Evolutionary conservation across 2,888 invertebrate genomes (phyloP), one percentile per base, ranked within the genome.

Genomic region (Calliopum simillimum): DNA sequence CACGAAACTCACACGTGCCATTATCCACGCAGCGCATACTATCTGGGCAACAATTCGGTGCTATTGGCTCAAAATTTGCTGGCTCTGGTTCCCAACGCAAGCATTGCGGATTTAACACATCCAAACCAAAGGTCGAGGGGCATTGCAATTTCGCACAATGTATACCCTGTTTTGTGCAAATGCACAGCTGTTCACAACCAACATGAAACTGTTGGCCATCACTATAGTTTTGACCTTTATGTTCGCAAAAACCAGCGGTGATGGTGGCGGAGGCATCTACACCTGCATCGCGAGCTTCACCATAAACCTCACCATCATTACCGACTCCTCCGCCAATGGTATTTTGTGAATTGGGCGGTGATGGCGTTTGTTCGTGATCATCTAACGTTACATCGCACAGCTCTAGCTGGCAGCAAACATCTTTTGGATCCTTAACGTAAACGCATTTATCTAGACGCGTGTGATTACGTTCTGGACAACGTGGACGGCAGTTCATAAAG

Each of bases 71-170:
- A 74, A 92, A 92, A 79, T 91, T 87, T 0, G 91, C 89, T 0
- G 94, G 94, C 23, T 91, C 91, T 0, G 94, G 92, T 72, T 95
- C 95, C 96, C 96, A 96, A 75, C 92, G 90, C 11, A 96, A 88
- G 80, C 96, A 97, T 72, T 92, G 90, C 1, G 95, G 93, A 79
- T 95, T 94, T 58, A 95, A 86, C 8, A 95, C 90, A 80, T 96
- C 95, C n/a, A 95, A 87, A 0, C 94, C 95, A 73, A 94, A 95
- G 77, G 92, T 93, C 0, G 93, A 92, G 74, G 96, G 91, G 78
- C 96, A 97, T 74, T 94, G 91, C 33, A 97, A 88, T 55, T 93
- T 91, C 1, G 92, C 90, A 80, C 96, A 97, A 75, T 93, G 92
- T 0, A 91, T 89, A 76, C 91, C 93, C 1, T 88, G 87, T 1